phyloP scores from a whole-genome alignment of 2,113 vertebrate genomes.

The Vulpes lagopus region DNA sequence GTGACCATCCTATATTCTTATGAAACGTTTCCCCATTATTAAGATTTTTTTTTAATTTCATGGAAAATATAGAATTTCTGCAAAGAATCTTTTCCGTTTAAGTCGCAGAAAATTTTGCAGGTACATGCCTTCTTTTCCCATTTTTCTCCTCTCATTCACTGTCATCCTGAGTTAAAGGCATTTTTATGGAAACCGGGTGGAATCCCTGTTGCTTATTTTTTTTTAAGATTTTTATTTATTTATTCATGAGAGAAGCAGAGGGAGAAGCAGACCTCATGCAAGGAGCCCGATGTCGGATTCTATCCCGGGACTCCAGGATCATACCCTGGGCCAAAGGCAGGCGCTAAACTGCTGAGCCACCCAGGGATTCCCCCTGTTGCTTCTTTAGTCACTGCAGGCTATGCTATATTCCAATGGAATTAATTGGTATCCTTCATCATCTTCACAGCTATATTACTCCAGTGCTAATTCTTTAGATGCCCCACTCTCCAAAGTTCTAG shows the following conservation, averaged over 20 bases:
- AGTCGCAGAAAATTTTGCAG: neutral
- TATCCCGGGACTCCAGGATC: no score
- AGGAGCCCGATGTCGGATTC: no score
- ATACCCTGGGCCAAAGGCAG: no score
- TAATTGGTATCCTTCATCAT: neutral
- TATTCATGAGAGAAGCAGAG: no score
- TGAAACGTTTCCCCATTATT: neutral
- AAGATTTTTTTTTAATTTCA: neutral
- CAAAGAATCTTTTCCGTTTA: neutral
- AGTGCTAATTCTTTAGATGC: neutral
- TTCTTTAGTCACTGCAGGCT: neutral
- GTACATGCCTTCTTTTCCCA: neutral
- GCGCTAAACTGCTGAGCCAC: no score
- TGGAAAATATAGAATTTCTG: neutral
- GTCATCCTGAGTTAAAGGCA: neutral
- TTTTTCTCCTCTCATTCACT: neutral
- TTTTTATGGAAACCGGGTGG: no score
- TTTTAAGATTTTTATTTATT: no score
- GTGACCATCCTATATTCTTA: neutral
- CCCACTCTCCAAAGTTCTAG: neutral
- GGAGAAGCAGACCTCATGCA: no score
- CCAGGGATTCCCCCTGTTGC: neutral
- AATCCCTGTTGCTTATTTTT: no score
- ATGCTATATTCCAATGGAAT: neutral
- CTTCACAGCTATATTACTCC: neutral